Percentiles rank a stretch among this genome's conserved stretches.
Evolutionary conservation across 2,888 invertebrate species (phyloP).

Genomic region (Polymixis flavicincta): DNA sequence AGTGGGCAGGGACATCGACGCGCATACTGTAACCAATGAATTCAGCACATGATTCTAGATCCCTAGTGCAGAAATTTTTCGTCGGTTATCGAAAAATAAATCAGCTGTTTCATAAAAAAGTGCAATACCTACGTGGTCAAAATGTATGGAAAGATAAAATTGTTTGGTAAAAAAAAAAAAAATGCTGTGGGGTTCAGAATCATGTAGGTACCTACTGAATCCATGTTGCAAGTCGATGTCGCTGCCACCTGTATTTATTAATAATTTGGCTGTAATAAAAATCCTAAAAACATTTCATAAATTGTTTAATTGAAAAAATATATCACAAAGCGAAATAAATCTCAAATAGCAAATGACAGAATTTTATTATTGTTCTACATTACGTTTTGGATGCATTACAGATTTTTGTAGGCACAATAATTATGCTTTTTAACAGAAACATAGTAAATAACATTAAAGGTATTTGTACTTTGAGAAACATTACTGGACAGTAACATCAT

Average conservation of each 20-base stretch:
- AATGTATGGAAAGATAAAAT: too few species aligned
- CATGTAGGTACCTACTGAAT: background rate
- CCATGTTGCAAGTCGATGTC: too few species aligned
- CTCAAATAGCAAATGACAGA: constrained; percentile 26
- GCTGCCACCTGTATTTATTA: background rate
- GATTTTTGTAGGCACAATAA: constrained; percentile 1
- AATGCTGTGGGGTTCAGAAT: too few species aligned
- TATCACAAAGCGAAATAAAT: constrained; percentile 50
- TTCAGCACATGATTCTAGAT: too few species aligned
- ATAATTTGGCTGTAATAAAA: constrained; percentile 14
- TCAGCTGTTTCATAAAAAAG: too few species aligned
- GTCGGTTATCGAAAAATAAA: too few species aligned
- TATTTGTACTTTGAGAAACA: constrained; percentile 52
- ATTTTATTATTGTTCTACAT: constrained; percentile 5
- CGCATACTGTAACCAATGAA: too few species aligned
- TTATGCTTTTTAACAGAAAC: background rate
- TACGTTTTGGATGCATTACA: constrained; percentile 3
- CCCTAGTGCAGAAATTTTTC: too few species aligned
- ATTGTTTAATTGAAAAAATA: constrained; percentile 57
- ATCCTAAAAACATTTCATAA: constrained; percentile 21
- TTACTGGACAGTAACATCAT: constrained; percentile 32
- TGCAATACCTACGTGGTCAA: too few species aligned
- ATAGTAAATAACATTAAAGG: constrained; percentile 6
- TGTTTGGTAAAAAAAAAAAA: too few species aligned
- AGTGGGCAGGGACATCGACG: too few species aligned